A percentile compares a stretch with the other conserved stretches of the same genome.
Conservation (phyloP, 2,113 vertebrate species). For the Myiozetetes cayanensis region DNA sequence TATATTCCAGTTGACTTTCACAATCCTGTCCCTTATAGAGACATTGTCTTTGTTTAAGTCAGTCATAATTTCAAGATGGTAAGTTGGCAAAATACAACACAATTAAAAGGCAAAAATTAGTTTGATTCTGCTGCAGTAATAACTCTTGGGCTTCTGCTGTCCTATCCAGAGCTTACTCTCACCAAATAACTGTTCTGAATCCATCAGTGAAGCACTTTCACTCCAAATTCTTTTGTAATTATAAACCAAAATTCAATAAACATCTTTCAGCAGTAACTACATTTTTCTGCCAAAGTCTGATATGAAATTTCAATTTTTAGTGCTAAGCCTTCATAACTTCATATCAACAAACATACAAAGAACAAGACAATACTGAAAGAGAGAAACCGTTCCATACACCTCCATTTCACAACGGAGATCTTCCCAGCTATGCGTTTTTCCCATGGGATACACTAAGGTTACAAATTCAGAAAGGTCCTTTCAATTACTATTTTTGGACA, state of each 20-base stretch:
- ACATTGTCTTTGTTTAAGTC: neutral
- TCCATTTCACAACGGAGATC: neutral
- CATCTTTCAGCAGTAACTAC: neutral
- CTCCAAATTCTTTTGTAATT: neutral
- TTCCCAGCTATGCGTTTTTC: neutral
- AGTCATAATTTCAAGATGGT: neutral
- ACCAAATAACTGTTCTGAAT: neutral
- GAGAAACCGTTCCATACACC: neutral
- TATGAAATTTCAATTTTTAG: neutral
- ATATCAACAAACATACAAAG: neutral
- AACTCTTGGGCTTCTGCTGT: neutral
- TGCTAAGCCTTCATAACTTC: neutral
- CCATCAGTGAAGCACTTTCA: neutral
- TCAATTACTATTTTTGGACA: conserved; percentile 35
- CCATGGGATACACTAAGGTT: neutral
- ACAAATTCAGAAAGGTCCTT: neutral
- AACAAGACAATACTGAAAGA: neutral
- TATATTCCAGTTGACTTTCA: neutral
- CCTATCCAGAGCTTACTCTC: neutral
- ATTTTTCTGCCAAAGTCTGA: neutral
- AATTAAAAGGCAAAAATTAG: neutral
- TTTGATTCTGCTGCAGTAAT: neutral
- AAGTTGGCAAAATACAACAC: neutral
- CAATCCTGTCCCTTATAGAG: neutral
- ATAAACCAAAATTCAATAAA: neutral